Conservation (phyloP, 2,113 vertebrate genomes). For the Sciurus niger region DNA sequence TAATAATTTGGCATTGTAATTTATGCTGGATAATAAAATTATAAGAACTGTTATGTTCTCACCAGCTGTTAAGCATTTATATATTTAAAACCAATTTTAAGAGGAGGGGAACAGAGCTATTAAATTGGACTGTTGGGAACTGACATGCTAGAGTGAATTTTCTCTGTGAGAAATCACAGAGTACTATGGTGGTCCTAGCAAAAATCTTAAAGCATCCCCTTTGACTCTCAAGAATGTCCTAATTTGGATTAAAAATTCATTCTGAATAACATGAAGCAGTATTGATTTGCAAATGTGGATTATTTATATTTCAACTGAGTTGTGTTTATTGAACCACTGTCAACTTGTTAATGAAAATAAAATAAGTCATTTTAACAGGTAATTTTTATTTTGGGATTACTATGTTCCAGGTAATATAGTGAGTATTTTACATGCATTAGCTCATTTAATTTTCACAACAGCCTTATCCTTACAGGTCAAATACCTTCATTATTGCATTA, state of each 20-base stretch:
- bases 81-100: background rate
- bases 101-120: background rate
- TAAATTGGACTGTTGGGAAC: constrained; percentile 24
- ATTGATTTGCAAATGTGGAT: background rate
- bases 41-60: background rate
- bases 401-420: background rate
- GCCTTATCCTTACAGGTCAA: background rate
- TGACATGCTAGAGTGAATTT: background rate
- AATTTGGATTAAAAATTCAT: constrained; percentile 38
- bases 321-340: background rate
- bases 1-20: background rate
- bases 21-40: background rate
- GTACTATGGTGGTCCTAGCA: background rate
- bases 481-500: background rate
- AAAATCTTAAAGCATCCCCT: background rate
- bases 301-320: background rate
- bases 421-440: background rate
- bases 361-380: background rate
- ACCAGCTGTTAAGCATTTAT: background rate
- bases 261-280: background rate
- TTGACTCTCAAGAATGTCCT: background rate
- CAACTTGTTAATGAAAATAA: background rate
- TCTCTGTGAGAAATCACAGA: background rate
- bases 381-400: constrained; percentile 44
- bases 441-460: constrained; percentile 47